Evolutionary conservation across 2,888 invertebrate species (phyloP).

Genomic region (Scaptomyza cyrtandrae): DNA sequence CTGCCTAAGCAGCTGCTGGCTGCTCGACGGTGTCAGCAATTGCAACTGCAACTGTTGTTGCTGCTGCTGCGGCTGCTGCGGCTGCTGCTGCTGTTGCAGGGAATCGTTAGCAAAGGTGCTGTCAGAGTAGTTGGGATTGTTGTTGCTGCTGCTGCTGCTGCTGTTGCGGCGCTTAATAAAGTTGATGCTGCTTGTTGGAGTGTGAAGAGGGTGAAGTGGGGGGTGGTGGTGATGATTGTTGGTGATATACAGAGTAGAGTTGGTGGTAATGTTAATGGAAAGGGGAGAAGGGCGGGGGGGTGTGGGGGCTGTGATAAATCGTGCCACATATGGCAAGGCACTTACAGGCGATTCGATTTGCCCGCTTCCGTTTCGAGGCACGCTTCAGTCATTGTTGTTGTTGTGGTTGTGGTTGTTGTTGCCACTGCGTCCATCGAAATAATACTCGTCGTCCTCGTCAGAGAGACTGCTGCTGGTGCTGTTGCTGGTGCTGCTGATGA

Average conservation of each 20-base stretch:
- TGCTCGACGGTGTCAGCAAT: constrained; percentile 58
- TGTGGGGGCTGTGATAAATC: not conserved
- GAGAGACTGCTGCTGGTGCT: constrained; percentile 72
- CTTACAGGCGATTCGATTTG: constrained; percentile 85
- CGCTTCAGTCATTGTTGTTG: constrained; percentile 62
- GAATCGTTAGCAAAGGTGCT: constrained; percentile 82
- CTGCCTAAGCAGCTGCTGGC: constrained; percentile 69
- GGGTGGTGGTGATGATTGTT: too few species aligned
- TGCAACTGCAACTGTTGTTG: constrained; percentile 70
- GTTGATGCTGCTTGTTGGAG: constrained; percentile 76
- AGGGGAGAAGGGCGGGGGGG: too few species aligned
- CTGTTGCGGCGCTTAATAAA: constrained; percentile 84
- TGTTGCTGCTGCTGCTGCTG: constrained; percentile 67
- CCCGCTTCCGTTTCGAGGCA: constrained; percentile 80
- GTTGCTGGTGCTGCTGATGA: constrained; percentile 67
- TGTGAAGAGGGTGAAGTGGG: not conserved
- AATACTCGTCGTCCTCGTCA: constrained; percentile 84
- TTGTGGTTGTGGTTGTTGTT: constrained; percentile 54
- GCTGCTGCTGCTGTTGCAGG: constrained; percentile 75
- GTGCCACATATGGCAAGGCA: constrained; percentile 32
- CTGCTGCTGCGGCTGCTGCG: constrained; percentile 79
- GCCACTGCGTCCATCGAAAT: constrained; percentile 83
- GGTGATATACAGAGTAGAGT: not conserved
- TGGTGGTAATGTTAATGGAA: not conserved
- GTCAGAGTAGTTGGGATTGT: constrained; percentile 81